Percentiles rank a stretch among this genome's conserved stretches.
These are phyloP conservation scores for Sebastiscus albofasciatus DNA, from an alignment of 2,797 vertebrate species.

Conservation along the genomic window DNA sequence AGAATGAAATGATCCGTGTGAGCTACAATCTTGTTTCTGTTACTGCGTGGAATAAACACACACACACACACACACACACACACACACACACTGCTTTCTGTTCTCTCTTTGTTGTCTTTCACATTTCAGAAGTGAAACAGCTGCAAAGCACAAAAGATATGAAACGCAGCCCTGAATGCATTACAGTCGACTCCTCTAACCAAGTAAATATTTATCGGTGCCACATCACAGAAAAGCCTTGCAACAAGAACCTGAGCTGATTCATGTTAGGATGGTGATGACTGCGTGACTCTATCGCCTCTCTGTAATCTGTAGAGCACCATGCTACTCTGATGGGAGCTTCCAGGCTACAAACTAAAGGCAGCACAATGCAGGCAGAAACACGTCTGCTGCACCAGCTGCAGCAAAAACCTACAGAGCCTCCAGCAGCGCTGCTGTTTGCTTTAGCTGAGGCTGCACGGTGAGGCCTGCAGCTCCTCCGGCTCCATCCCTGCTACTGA, in stretches of 20 bases:
- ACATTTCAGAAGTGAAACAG: not conserved
- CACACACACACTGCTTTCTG: not conserved
- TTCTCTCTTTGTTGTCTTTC: not conserved
- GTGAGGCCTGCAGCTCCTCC: conserved; percentile 18
- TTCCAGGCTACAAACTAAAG: not conserved
- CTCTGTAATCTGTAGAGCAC: not conserved
- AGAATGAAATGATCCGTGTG: too few species aligned
- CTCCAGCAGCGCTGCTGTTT: conserved; percentile 22
- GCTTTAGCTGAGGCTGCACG: conserved; percentile 10
- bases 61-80: too few species aligned
- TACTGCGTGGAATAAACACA: not conserved
- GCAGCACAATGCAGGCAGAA: not conserved
- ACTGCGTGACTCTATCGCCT: not conserved
- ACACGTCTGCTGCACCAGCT: conserved; percentile 4
- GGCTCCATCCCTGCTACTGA: conserved; percentile 7
- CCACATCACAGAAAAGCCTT: not conserved
- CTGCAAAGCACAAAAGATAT: not conserved
- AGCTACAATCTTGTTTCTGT: not conserved
- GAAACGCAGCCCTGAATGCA: not conserved
- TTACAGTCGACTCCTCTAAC: not conserved
- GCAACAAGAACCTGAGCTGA: not conserved
- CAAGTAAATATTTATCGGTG: not conserved
- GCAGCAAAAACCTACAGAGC: conserved; percentile 23
- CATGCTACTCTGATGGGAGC: not conserved
- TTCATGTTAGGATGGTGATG: not conserved